Evolutionary conservation across 2,888 invertebrate genomes (phyloP), one percentile per base, ranked within the genome.

Genomic region (Cephus sareptanus): DNA sequence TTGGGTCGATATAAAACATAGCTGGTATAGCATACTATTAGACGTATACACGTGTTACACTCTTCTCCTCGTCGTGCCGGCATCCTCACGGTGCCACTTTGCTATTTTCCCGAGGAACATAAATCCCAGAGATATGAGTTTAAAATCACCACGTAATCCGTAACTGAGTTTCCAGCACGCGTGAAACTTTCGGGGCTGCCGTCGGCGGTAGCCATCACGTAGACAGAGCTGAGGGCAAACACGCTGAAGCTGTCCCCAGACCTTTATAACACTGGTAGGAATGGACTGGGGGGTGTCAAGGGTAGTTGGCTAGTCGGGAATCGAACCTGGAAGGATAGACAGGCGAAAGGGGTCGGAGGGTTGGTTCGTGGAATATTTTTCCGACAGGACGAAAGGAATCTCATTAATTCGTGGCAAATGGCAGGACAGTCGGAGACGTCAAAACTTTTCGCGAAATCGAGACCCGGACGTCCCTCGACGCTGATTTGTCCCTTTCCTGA

Each of bases 91-190:
- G 15, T 56, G 6, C 6, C 9, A 56, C 23, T 56, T 23, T 9
- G 56, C 56, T 56, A 23, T 56, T 56, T 56, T 77, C 80, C 79
- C 76, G 78, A 80, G 80, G 81, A 80, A 83, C 83, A 85, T 85
- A 87, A 89, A 89, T 89, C 86, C 85, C 80, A 82, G 84, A 85
- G 87, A 88, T 89, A 89, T 87, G 87, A 88, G 88, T 90, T 89
- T 89, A 87, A 89, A 87, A 90, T 89, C 85, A 85, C 79, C 79
- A 82, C 79, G 83, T 82, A 82, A 83, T 83, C 81, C 82, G 56
- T 23, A 56, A 56, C 56, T 56, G 23, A 56, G 56, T 56, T 56
- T 56, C 23, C 56, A 56, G 56, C 56, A 56, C 56, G 56, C 56
- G 81, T 77, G 78, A 80, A 81, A 79, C 79, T 80, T 81, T 78